These are phyloP conservation scores for Bombus ignitus DNA, from an alignment of 1,140 invertebrate species.

Conservation along the genomic window DNA sequence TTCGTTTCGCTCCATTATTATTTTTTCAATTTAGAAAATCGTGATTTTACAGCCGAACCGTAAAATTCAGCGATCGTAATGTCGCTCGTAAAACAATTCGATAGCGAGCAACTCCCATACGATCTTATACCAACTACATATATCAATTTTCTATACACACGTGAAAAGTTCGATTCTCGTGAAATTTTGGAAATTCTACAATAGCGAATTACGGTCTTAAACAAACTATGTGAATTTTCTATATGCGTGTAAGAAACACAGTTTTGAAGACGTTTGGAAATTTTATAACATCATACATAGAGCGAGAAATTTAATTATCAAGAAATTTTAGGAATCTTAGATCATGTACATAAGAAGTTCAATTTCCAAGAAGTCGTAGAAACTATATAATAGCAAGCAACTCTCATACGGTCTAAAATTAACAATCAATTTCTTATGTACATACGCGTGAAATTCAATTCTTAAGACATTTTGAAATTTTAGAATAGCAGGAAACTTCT, in stretches of 20 bases:
- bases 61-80: constrained; percentile 38
- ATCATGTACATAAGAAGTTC: too few species aligned
- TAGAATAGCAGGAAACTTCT: too few species aligned
- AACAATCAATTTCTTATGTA: background rate
- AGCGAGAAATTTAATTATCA: background rate
- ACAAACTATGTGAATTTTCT: background rate
- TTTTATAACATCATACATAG: too few species aligned
- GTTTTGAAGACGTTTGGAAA: background rate
- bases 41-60: constrained; percentile 37
- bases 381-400: background rate
- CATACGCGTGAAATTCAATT: background rate
- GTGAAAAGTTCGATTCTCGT: background rate
- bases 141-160: background rate
- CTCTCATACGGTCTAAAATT: background rate
- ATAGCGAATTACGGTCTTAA: background rate
- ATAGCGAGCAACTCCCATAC: background rate
- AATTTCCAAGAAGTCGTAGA: background rate
- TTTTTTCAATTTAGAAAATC: constrained; percentile 28
- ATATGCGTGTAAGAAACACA: too few species aligned
- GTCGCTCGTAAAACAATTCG: constrained; percentile 37
- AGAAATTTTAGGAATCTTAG: background rate
- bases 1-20: background rate
- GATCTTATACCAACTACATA: background rate
- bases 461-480: background rate
- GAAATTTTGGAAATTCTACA: background rate